Conservation (phyloP, 2,113 vertebrate genomes). For the Elanus axillaris region DNA sequence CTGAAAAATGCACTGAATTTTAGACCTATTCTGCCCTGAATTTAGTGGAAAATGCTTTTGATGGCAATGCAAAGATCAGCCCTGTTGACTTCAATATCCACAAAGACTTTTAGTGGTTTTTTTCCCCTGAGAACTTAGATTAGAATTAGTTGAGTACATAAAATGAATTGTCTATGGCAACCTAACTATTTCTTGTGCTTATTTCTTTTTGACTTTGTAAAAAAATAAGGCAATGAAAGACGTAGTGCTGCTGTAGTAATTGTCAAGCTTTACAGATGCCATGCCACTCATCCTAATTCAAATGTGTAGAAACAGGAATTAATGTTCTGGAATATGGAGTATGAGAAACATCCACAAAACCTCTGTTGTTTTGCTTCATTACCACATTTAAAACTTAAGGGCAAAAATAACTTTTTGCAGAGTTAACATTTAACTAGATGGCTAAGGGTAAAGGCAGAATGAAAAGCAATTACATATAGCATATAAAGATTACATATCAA, state of each 20-base stretch:
- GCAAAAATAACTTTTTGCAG: not conserved
- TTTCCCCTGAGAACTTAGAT: not conserved
- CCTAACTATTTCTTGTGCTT: not conserved
- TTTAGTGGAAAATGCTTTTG: not conserved
- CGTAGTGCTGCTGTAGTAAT: not conserved
- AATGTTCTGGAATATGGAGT: not conserved
- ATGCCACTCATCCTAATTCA: not conserved
- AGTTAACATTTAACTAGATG: not conserved
- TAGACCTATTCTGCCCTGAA: not conserved
- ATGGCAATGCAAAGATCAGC: not conserved
- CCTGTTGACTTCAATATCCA: not conserved
- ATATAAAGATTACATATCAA: not conserved
- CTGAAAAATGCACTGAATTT: not conserved
- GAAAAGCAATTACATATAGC: not conserved
- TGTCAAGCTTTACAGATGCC: not conserved
- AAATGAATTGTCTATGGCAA: not conserved
- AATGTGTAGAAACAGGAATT: not conserved
- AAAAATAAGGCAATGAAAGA: not conserved
- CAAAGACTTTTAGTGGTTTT: not conserved
- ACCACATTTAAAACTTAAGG: not conserved
- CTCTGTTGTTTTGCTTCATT: not conserved
- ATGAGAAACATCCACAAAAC: not conserved
- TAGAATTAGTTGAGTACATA: not conserved
- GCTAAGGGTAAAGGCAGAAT: not conserved
- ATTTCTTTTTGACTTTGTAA: not conserved